Conservation (phyloP, 2,797 vertebrate genomes). For the Crypturellus tataupa region DNA sequence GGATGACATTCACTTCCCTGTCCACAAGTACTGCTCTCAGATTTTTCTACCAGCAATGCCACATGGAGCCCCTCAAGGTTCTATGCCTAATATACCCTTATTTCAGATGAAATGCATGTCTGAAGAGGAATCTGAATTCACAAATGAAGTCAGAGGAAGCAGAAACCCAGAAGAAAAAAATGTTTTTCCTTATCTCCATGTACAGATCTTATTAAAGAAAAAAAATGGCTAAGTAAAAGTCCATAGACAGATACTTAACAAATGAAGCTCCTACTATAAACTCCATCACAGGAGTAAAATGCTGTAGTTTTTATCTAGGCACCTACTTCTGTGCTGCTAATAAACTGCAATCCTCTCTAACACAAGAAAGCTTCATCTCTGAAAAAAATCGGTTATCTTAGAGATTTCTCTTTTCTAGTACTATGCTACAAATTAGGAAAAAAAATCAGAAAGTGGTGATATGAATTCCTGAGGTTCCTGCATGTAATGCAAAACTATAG, state of each 20-base stretch:
- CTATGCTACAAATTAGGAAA: not conserved
- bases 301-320: not conserved
- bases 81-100: not conserved
- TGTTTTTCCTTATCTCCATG: not conserved
- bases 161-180: not conserved
- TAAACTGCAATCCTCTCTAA: not conserved
- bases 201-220: not conserved
- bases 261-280: not conserved
- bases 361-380: not conserved
- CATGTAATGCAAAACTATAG: not conserved
- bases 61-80: not conserved
- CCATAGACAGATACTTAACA: not conserved
- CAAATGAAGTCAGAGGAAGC: not conserved
- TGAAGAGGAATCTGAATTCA: not conserved
- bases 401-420: not conserved
- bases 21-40: not conserved
- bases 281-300: not conserved
- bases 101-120: not conserved
- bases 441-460: conserved; percentile 10
- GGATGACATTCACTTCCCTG: not conserved
- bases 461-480: conserved; percentile 29
- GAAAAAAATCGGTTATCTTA: not conserved
- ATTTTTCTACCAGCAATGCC: not conserved
- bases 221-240: conserved; percentile 10
- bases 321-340: not conserved